phyloP scores from a whole-genome alignment of 2,888 invertebrate genomes.

The Melanargia galathea region DNA sequence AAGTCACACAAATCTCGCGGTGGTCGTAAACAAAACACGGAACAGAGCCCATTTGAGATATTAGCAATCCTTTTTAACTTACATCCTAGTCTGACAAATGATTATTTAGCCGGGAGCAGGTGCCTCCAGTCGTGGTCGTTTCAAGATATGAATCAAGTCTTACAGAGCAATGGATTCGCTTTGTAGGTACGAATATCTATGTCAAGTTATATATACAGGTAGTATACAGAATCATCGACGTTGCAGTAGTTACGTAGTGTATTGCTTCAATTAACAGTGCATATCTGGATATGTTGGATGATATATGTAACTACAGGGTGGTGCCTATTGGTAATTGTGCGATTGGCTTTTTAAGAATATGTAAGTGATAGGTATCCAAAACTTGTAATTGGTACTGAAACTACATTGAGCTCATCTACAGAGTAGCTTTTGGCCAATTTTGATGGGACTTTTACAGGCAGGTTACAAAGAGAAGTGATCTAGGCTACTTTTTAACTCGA shows the following conservation, averaged over 20 bases:
- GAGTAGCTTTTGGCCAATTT: no score
- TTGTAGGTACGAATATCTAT: slow-evolving; percentile 23
- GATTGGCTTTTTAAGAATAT: no score
- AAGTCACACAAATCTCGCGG: slow-evolving; percentile 43
- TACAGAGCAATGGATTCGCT: slow-evolving; percentile 35
- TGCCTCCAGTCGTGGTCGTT: slow-evolving; percentile 46
- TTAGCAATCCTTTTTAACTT: slow-evolving; percentile 77
- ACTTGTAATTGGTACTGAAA: no score
- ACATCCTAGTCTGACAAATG: slow-evolving; percentile 74
- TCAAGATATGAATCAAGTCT: slow-evolving; percentile 41
- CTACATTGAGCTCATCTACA: no score
- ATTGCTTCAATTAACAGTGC: background rate
- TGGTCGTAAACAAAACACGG: slow-evolving; percentile 56
- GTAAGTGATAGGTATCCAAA: no score
- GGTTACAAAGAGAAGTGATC: no score
- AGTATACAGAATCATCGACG: slow-evolving; percentile 13
- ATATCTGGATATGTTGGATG: no score
- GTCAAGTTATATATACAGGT: slow-evolving; percentile 21
- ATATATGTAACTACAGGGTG: no score
- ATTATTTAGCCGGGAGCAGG: slow-evolving; percentile 73
- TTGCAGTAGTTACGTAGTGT: background rate
- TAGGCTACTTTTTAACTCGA: no score
- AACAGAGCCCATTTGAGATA: slow-evolving; percentile 50
- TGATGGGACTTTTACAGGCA: no score
- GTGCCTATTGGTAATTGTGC: no score